Evolutionary conservation across 2,797 vertebrate species (phyloP).

Genomic region (Taenioides sp.): DNA sequence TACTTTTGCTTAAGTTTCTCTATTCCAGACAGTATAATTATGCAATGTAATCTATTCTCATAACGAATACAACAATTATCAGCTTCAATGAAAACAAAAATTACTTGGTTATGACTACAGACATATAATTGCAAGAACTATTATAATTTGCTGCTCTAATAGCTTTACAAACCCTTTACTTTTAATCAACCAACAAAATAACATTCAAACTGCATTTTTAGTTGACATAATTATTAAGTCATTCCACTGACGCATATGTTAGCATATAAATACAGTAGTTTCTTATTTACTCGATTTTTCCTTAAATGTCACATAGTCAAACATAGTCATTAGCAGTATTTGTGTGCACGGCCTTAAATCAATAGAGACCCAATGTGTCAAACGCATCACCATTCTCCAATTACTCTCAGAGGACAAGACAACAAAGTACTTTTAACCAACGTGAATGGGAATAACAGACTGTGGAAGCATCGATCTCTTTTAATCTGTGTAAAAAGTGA

Average conservation of each 20-base stretch:
- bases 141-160: no score
- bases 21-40: no score
- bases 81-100: no score
- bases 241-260: background rate
- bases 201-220: background rate
- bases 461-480: constrained; percentile 52
- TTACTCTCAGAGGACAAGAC: constrained; percentile 14
- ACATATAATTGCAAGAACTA: no score
- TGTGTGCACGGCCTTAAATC: constrained; percentile 1
- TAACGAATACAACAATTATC: no score
- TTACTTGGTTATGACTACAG: no score
- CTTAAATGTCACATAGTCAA: background rate
- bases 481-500: constrained; percentile 64
- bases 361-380: constrained; percentile 2
- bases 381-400: background rate
- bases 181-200: background rate
- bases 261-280: background rate
- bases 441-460: constrained; percentile 41
- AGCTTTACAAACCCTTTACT: background rate
- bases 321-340: background rate
- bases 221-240: background rate
- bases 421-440: constrained; percentile 30
- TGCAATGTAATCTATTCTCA: no score
- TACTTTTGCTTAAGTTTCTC: no score
- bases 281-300: background rate